Conservation (phyloP, 2,113 vertebrate genomes). For the Eleginops maclovinus region DNA sequence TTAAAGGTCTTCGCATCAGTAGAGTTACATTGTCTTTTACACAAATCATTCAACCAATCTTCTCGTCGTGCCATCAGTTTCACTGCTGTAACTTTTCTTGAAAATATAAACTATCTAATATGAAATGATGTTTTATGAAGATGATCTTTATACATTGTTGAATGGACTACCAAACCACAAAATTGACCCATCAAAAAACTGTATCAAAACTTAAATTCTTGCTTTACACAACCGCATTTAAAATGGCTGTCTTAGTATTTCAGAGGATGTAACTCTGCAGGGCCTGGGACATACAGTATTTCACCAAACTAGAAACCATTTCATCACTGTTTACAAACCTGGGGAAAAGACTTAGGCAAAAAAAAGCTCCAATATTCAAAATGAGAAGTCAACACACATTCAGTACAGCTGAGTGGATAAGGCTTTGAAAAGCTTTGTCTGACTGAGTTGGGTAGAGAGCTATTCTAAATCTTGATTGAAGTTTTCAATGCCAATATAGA, state of each 20-base stretch:
- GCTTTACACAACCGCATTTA: slow-evolving; percentile 30
- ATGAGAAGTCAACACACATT: slow-evolving; percentile 40
- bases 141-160: not conserved
- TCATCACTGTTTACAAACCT: slow-evolving; percentile 70
- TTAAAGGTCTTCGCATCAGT: not conserved
- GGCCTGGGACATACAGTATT: slow-evolving; percentile 46
- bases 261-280: slow-evolving; percentile 27
- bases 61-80: slow-evolving; percentile 14
- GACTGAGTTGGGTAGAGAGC: not conserved
- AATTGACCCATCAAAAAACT: no score
- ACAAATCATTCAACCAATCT: not conserved
- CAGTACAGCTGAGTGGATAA: slow-evolving; percentile 16
- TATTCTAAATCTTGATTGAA: slow-evolving; percentile 1
- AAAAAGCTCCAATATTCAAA: slow-evolving; percentile 43
- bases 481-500: not conserved
- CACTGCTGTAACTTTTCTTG: slow-evolving; percentile 14
- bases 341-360: slow-evolving; percentile 50
- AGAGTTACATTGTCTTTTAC: not conserved
- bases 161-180: not conserved
- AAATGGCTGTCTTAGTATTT: slow-evolving; percentile 38
- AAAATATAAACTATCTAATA: not conserved
- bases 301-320: slow-evolving; percentile 65
- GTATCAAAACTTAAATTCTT: slow-evolving; percentile 21
- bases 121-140: not conserved
- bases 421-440: slow-evolving; percentile 27